A percentile compares a stretch with the other conserved stretches of the same genome.
These are phyloP conservation scores for Ophiothrix spiculata DNA, from an alignment of 35 echinoderm and acorn worm species.

Conservation along the genomic window DNA sequence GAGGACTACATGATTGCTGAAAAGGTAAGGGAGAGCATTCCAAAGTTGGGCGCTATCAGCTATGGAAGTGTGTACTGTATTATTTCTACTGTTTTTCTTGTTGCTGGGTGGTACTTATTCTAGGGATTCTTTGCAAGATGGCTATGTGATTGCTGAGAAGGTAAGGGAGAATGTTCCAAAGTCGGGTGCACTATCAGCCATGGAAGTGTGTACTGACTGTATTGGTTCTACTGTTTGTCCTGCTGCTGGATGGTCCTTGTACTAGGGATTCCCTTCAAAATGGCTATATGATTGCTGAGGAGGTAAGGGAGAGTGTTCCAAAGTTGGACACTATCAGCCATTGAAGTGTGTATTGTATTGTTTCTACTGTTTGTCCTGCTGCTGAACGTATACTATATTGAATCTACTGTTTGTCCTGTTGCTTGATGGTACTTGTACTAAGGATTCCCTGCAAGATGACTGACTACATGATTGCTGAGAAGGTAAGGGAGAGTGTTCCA, in stretches of 20 bases:
- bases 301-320: constrained; percentile 62
- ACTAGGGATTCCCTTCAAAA: constrained; percentile 55
- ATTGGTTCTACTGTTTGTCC: constrained; percentile 77
- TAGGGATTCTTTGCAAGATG: constrained; percentile 57
- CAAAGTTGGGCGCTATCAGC: constrained; percentile 79
- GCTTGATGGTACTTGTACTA: constrained; percentile 73
- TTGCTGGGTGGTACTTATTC: constrained; percentile 76
- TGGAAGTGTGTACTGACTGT: constrained; percentile 78
- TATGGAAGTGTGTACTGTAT: constrained; percentile 67
- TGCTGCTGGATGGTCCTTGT: constrained; percentile 79
- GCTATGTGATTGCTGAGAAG: constrained; percentile 97
- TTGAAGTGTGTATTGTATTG: constrained; percentile 75
- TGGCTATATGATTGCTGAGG: constrained; percentile 97
- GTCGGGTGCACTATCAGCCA: constrained; percentile 76
- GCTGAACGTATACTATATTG: constrained; percentile 65
- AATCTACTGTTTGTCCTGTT: constrained; percentile 84
- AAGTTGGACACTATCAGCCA: constrained; percentile 76
- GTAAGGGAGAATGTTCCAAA: constrained; percentile 57
- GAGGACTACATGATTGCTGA: constrained; percentile 97
- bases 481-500: constrained; percentile 85
- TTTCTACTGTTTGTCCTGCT: constrained; percentile 85
- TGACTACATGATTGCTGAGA: constrained; percentile 98
- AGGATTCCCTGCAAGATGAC: constrained; percentile 61
- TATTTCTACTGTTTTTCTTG: constrained; percentile 83
- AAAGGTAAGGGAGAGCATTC: constrained; percentile 67